Conservation (phyloP, 2,888 invertebrate species). For the Fragum whitleyi region DNA sequence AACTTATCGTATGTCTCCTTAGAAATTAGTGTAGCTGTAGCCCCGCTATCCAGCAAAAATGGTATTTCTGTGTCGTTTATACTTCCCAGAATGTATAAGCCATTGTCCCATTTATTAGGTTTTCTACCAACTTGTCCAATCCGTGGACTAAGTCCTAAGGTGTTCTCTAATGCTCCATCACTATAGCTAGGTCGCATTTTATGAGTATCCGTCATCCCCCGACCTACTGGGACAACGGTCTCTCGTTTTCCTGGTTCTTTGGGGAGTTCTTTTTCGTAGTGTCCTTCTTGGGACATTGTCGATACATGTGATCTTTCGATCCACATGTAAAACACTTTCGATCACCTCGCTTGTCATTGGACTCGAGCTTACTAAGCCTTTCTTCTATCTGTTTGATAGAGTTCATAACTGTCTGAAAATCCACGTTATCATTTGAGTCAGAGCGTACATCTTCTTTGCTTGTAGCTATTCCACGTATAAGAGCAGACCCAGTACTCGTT, state of each 20-base stretch:
- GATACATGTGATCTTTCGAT: conserved; percentile 17
- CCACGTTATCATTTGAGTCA: not conserved
- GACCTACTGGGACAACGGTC: conserved; percentile 38
- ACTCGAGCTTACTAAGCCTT: not conserved
- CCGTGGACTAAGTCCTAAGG: no score
- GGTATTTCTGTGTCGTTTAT: no score
- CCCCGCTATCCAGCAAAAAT: not conserved
- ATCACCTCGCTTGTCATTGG: conserved; percentile 1
- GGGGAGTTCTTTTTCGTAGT: not conserved
- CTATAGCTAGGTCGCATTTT: conserved; percentile 24
- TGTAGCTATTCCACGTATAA: not conserved
- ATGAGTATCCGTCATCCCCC: conserved; percentile 13
- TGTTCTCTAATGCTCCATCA: not conserved
- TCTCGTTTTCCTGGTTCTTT: conserved; percentile 28
- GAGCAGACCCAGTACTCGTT: not conserved
- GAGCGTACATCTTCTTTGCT: not conserved
- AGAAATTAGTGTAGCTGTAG: conserved; percentile 28
- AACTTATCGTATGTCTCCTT: conserved; percentile 21
- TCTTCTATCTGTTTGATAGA: not conserved
- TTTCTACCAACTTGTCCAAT: conserved; percentile 27
- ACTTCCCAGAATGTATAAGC: no score
- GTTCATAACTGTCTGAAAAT: not conserved
- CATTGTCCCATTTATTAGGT: not conserved
- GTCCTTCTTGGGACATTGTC: not conserved
- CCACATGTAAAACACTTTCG: not conserved